Conservation (phyloP, 2,797 vertebrate species). For the Chanos chanos region DNA sequence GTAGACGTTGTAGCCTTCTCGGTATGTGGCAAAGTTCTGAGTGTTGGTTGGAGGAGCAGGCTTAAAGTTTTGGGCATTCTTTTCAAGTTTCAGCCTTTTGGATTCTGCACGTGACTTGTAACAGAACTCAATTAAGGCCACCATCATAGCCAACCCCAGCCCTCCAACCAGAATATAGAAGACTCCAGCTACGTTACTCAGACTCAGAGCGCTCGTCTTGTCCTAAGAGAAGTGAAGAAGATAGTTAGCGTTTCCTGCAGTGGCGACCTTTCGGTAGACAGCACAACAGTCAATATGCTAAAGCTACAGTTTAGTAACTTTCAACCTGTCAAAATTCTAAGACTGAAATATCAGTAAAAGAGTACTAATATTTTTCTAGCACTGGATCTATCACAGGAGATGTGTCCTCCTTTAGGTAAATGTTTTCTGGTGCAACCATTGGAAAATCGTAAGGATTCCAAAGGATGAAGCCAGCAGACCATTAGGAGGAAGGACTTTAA, state of each 20-base stretch:
- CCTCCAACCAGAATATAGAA: slow-evolving; percentile 99
- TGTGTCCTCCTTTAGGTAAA: slow-evolving; percentile 22
- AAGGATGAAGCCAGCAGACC: slow-evolving; percentile 46
- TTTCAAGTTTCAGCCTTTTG: slow-evolving; percentile 99
- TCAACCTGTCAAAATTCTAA: slow-evolving; percentile 28
- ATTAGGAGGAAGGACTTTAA: slow-evolving; percentile 5
- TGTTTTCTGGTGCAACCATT: slow-evolving; percentile 41
- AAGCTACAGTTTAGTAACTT: slow-evolving; percentile 17
- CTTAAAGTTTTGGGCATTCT: slow-evolving; percentile 99
- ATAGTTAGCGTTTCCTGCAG: slow-evolving; percentile 69
- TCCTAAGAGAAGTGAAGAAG: slow-evolving; percentile 91
- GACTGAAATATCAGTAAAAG: no score
- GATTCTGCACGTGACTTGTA: slow-evolving; percentile 99
- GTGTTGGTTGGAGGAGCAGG: slow-evolving; percentile 94
- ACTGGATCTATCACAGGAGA: no score
- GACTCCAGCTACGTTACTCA: slow-evolving; percentile 99
- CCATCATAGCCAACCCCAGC: slow-evolving; percentile 99
- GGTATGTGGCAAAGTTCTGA: slow-evolving; percentile 99
- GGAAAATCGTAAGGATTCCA: slow-evolving; percentile 24
- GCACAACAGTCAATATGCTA: slow-evolving; percentile 34
- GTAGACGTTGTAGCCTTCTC: slow-evolving; percentile 99
- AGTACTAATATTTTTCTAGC: no score
- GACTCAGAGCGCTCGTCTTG: slow-evolving; percentile 99
- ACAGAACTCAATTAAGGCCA: slow-evolving; percentile 99
- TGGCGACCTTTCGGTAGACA: slow-evolving; percentile 56